phyloP scores from a whole-genome alignment of 2,888 invertebrate species.

The Myathropa florea region DNA sequence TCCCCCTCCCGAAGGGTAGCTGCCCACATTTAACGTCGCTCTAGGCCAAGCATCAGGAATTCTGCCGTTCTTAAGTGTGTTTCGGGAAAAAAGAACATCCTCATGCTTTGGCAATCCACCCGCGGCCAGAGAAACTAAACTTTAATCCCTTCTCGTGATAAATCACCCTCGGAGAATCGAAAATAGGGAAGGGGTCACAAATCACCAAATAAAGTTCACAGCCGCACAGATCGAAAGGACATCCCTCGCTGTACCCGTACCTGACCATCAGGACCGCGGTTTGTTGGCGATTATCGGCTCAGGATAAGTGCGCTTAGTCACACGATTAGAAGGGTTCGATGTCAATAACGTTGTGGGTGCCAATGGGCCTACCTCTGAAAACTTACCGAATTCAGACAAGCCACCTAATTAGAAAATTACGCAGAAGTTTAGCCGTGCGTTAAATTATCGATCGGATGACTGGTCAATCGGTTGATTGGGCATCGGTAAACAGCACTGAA shows the following conservation, averaged over 20 bases:
- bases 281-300: conserved; percentile 20
- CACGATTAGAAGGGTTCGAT: neutral
- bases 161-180: neutral
- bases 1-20: neutral
- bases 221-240: neutral
- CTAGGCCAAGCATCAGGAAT: neutral
- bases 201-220: neutral
- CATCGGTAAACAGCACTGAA: neutral
- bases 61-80: neutral
- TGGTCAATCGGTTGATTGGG: conserved; percentile 31
- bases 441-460: conserved; percentile 51
- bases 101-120: neutral
- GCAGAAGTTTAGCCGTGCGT: conserved; percentile 52
- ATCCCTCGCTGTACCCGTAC: neutral
- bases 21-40: neutral
- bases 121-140: conserved; percentile 6
- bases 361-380: neutral
- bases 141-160: conserved; percentile 6
- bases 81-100: neutral
- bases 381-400: neutral
- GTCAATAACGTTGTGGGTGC: neutral
- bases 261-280: neutral
- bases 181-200: neutral
- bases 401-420: conserved; percentile 51
- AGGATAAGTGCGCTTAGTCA: conserved; percentile 22